Evolutionary conservation across 2,888 invertebrate species (phyloP).

Genomic region (Lochmaea crataegi): DNA sequence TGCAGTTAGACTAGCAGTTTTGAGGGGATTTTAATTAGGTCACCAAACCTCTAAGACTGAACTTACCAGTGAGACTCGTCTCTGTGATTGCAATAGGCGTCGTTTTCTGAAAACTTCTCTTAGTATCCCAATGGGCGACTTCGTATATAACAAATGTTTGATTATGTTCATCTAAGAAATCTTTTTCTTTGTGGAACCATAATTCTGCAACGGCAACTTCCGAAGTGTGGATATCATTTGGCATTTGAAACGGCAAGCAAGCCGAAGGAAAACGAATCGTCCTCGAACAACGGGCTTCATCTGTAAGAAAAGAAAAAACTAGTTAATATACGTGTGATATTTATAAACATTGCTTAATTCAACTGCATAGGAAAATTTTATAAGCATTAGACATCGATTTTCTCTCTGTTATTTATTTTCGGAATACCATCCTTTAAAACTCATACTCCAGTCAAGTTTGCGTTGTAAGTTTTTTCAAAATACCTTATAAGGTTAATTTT

Average conservation of each 20-base stretch:
- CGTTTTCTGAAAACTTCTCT: conserved; percentile 79
- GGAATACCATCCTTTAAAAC: no score
- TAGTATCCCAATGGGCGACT: conserved; percentile 79
- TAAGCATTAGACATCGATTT: no score
- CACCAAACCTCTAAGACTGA: no score
- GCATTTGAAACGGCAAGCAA: conserved; percentile 82
- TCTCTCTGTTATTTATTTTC: no score
- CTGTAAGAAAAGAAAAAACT: conserved; percentile 56
- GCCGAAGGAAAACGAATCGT: conserved; percentile 72
- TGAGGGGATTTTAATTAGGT: not conserved
- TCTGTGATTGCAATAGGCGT: conserved; percentile 83
- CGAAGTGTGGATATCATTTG: conserved; percentile 78
- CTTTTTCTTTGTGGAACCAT: conserved; percentile 82
- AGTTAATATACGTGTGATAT: no score
- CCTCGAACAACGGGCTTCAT: conserved; percentile 67
- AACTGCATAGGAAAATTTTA: no score
- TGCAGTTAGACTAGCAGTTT: no score
- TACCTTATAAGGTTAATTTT: no score
- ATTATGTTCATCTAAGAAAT: conserved; percentile 74
- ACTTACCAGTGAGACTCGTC: conserved; percentile 74
- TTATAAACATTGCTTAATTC: no score
- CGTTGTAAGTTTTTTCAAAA: no score
- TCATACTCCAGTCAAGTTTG: no score
- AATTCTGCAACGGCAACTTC: conserved; percentile 83
- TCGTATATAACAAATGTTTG: conserved; percentile 81